These are phyloP conservation scores for Stenichneumon culpator DNA, from an alignment of 2,888 invertebrate genomes.

Conservation along the genomic window DNA sequence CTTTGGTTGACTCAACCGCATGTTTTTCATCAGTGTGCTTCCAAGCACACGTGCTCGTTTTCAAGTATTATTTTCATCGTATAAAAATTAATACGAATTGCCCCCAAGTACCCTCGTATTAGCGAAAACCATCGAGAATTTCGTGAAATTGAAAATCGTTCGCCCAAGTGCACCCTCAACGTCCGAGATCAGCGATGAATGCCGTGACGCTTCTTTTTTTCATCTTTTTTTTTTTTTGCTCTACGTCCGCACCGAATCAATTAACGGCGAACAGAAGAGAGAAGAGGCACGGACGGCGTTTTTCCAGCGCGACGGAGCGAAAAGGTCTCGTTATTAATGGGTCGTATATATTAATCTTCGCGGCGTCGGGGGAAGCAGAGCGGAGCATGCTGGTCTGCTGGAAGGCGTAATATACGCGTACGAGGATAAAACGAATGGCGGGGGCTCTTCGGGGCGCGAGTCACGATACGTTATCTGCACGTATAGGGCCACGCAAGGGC, in stretches of 20 bases:
- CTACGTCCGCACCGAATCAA: conserved; percentile 61
- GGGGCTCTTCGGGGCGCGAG: conserved; percentile 74
- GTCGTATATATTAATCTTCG: conserved; percentile 78
- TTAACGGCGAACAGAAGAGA: conserved; percentile 59
- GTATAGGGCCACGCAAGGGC: conserved; percentile 54
- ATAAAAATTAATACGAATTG: not conserved
- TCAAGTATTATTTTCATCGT: not conserved
- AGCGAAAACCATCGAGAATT: conserved; percentile 12
- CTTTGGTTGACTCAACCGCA: not conserved
- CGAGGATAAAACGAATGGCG: conserved; percentile 80
- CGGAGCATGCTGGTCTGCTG: conserved; percentile 43
- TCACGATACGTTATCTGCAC: conserved; percentile 81
- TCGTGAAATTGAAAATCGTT: conserved; percentile 41
- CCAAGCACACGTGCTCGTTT: not conserved
- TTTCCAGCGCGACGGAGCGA: conserved; percentile 73
- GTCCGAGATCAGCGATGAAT: conserved; percentile 67
- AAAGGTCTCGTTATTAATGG: conserved; percentile 79
- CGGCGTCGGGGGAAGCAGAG: conserved; percentile 67
- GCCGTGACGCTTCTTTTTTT: conserved; percentile 40
- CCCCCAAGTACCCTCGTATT: not conserved
- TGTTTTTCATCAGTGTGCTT: not conserved
- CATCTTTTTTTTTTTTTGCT: conserved; percentile 37
- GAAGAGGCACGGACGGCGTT: conserved; percentile 54
- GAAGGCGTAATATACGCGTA: conserved; percentile 76
- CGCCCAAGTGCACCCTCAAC: conserved; percentile 14